Base-by-base conservation (phyloP, 1,140 invertebrate genomes). In the Pogonomyrmex barbatus region DNA sequence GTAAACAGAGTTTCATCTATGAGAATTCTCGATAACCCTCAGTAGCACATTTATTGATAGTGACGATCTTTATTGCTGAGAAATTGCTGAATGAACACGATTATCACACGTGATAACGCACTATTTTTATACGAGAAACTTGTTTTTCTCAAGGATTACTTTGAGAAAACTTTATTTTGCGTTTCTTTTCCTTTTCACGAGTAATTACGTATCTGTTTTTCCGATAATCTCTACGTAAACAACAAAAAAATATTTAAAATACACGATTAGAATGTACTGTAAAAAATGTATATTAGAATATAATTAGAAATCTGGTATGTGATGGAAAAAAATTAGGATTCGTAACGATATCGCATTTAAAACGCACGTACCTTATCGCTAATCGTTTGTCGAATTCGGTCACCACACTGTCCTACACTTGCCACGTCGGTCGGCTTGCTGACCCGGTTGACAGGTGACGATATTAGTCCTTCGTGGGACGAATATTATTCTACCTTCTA, bases 331-430 rank as follows among this genome's bases (percentile, higher is more conserved):
- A 39, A 76, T 60, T 60, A 24, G 24, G 5, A 33, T 39, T 56
- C 12, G 36, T 14, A 1, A 10, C 17, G 56, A 6, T 24, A 17
- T 39, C 10, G 4, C 8, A n/a, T 4, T 75, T 39, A 75, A 75
- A 4, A 73, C 2, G 5, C n/a, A 71, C 2, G 10, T 70, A 50
- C 52, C 50, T 85, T 77, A 58, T 86, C 71, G 81, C 71, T 42
- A 36, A 10, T 33, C 36, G 9, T 47, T 39, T 50, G 10, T 71
- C 2, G 17, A 14, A 39, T 56, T 68, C 33, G n/a, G n/a, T 33
- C 82, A 91, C 91, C 92, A 94, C 39, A 87, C 58, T 17, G 60
- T 89, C 39, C 93, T 92, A 42, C 93, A 94, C 39, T 86, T 92
- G 70, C 93, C 93, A 3, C 88, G 89, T 17, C 91, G 89, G 84